phyloP scores from a whole-genome alignment of 2,888 invertebrate species.

The Opisthograptis luteolata region DNA sequence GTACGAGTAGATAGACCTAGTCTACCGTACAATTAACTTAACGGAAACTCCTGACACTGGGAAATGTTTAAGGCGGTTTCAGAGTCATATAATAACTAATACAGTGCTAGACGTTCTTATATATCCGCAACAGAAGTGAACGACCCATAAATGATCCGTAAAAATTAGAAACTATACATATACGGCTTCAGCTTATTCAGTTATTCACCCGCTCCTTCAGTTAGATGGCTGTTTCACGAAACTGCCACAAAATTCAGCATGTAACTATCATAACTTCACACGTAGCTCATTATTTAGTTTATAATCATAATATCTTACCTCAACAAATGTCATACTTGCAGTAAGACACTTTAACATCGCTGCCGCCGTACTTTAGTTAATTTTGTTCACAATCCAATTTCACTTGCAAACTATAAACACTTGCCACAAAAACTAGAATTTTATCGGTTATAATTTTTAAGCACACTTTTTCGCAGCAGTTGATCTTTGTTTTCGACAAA shows the following conservation, averaged over 20 bases:
- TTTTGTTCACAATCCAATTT: constrained; percentile 61
- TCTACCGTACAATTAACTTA: no score
- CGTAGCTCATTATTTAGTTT: constrained; percentile 28
- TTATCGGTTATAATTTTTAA: constrained; percentile 27
- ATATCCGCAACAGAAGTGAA: constrained; percentile 9
- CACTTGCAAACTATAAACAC: constrained; percentile 61
- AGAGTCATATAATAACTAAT: no score
- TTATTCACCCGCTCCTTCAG: constrained; percentile 5
- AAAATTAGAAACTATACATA: constrained; percentile 22
- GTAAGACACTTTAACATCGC: constrained; percentile 63
- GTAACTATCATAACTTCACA: no score
- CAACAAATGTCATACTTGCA: constrained; percentile 62
- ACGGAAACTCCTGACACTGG: no score
- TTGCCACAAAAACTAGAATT: constrained; percentile 42
- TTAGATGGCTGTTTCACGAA: constrained; percentile 2
- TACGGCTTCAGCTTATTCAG: constrained; percentile 23
- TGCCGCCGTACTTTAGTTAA: constrained; percentile 64
- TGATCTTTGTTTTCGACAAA: constrained; percentile 39
- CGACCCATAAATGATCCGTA: constrained; percentile 26
- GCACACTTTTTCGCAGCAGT: constrained; percentile 40
- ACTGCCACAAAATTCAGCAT: constrained; percentile 6
- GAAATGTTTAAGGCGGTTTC: no score
- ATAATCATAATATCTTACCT: constrained; percentile 58
- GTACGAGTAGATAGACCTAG: no score
- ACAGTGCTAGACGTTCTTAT: neutral